phyloP scores from a whole-genome alignment of 2,113 vertebrate genomes.

The Condylura cristata region DNA sequence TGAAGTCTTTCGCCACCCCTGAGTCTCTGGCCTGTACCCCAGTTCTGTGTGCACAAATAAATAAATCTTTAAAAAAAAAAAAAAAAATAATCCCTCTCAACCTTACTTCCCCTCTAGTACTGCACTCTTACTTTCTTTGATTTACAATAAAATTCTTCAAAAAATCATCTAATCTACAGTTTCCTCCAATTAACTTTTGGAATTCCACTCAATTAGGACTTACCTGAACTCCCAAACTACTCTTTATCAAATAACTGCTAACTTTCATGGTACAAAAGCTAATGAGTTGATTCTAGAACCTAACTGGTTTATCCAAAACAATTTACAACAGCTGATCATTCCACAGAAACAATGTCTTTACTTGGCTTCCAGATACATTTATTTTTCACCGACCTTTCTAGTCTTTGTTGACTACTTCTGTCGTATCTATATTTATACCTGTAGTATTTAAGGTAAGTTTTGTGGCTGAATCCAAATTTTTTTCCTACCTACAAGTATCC shows the following conservation, averaged over 20 bases:
- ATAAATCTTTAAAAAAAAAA: too few species aligned
- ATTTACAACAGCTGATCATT: background rate
- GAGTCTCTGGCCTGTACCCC: too few species aligned
- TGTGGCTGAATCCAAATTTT: background rate
- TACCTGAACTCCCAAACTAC: background rate
- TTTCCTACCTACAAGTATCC: background rate
- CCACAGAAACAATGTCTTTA: background rate
- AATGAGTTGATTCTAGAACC: background rate
- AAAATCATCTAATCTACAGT: background rate
- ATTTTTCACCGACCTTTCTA: background rate
- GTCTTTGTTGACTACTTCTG: background rate
- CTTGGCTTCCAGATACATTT: background rate
- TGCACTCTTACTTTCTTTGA: background rate
- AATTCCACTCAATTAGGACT: background rate
- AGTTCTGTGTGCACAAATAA: too few species aligned
- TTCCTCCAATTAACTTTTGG: background rate
- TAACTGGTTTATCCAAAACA: background rate
- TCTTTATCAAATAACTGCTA: background rate
- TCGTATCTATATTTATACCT: background rate
- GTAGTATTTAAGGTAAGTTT: constrained; percentile 23
- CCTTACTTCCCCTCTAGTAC: background rate
- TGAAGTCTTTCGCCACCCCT: too few species aligned
- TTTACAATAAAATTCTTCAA: constrained; percentile 36
- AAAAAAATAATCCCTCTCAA: constrained; percentile 3
- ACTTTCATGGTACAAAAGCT: background rate